Percentiles rank a stretch among this genome's conserved stretches.
These are phyloP conservation scores for Herminia tarsipennalis DNA, from an alignment of 2,888 invertebrate species.

Conservation along the genomic window DNA sequence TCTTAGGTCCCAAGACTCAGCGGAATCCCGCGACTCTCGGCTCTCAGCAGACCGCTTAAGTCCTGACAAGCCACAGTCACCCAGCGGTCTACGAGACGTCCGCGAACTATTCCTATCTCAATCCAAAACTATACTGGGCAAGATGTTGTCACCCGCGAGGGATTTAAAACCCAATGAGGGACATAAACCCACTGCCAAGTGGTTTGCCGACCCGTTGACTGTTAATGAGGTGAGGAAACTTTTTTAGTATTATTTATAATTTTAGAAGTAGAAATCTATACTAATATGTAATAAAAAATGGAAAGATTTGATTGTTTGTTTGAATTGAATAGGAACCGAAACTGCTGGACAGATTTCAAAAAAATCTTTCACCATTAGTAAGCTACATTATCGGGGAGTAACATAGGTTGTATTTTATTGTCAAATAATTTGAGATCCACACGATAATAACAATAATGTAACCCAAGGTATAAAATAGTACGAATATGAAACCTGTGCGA, in stretches of 20 bases:
- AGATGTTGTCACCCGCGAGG: constrained; percentile 91
- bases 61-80: constrained; percentile 48
- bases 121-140: constrained; percentile 90
- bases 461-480: no score
- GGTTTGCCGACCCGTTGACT: constrained; percentile 62
- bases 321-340: no score
- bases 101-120: constrained; percentile 75
- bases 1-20: constrained; percentile 54
- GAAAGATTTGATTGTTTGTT: no score
- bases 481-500: no score
- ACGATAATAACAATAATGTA: no score
- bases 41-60: constrained; percentile 55
- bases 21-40: constrained; percentile 57
- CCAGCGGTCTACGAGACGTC: constrained; percentile 87
- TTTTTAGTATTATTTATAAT: background rate
- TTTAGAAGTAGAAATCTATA: no score
- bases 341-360: no score
- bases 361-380: no score
- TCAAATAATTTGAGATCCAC: no score
- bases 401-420: no score
- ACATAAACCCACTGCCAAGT: constrained; percentile 58
- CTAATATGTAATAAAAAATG: no score
- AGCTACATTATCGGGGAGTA: no score
- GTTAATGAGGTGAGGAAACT: constrained; percentile 44
- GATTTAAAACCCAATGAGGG: constrained; percentile 65